These are phyloP conservation scores for Leontocebus nigricollis DNA, from an alignment of 2,797 vertebrate species.

Conservation along the genomic window DNA sequence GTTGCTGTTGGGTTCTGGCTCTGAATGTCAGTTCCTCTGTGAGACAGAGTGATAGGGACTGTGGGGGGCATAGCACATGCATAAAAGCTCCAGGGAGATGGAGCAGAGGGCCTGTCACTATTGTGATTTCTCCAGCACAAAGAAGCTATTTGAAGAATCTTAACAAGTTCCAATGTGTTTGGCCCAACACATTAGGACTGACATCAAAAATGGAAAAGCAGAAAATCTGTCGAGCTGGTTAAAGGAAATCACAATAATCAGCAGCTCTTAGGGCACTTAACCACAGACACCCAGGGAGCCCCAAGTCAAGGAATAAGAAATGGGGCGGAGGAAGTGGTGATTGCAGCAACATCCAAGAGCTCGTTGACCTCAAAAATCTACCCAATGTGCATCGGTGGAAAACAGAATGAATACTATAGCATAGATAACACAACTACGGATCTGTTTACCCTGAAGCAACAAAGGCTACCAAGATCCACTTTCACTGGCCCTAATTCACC, in stretches of 20 bases:
- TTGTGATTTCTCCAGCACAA: slow-evolving; percentile 62
- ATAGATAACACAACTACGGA: background rate
- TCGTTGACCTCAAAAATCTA: background rate
- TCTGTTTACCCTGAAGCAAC: background rate
- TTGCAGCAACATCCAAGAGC: background rate
- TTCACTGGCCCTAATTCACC: background rate
- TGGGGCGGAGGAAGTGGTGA: background rate
- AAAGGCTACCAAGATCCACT: background rate
- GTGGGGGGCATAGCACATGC: slow-evolving; percentile 63
- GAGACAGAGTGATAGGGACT: slow-evolving; percentile 57
- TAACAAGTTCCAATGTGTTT: slow-evolving; percentile 69
- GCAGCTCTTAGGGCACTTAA: slow-evolving; percentile 64
- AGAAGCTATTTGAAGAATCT: slow-evolving; percentile 65
- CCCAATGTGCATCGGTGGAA: background rate
- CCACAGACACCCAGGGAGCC: background rate
- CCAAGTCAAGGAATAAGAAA: background rate
- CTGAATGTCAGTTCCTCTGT: slow-evolving; percentile 66
- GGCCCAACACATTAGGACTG: slow-evolving; percentile 75
- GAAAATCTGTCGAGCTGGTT: slow-evolving; percentile 71
- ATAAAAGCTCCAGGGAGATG: slow-evolving; percentile 42
- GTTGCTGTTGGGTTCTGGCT: slow-evolving; percentile 55
- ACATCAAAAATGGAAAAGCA: slow-evolving; percentile 77
- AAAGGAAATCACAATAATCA: slow-evolving; percentile 76
- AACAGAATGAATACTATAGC: background rate
- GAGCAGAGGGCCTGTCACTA: slow-evolving; percentile 56